A percentile compares a stretch with the other conserved stretches of the same genome.
Evolutionary conservation across 30 jellyfish, hydroid and myxozoan genomes (phyloP).

Genomic region (Mastigias papua): DNA sequence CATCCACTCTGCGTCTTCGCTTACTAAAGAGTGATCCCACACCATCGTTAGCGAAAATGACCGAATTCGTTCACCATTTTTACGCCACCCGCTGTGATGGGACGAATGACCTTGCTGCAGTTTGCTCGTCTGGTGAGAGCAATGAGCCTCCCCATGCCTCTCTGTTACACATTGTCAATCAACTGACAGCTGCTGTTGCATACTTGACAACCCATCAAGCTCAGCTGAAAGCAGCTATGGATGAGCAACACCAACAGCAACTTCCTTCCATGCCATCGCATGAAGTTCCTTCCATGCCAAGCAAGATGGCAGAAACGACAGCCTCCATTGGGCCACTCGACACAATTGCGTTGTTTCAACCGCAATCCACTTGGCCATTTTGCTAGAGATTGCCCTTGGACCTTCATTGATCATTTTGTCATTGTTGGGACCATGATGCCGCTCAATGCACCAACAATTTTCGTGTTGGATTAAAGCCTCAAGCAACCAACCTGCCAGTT

Average conservation of each 20-base stretch:
- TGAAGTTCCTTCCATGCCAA: too few species aligned
- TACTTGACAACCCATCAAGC: background rate
- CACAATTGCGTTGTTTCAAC: slow-evolving; percentile 26
- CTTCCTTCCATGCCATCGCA: slow-evolving; percentile 1
- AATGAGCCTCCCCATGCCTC: slow-evolving; percentile 5
- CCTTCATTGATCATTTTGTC: slow-evolving; percentile 29
- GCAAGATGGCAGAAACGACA: slow-evolving; percentile 6
- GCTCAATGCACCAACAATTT: slow-evolving; percentile 26
- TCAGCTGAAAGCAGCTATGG: slow-evolving; percentile 5
- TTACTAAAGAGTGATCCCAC: too few species aligned
- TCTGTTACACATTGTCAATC: background rate
- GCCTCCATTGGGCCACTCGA: slow-evolving; percentile 24
- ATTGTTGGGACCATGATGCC: slow-evolving; percentile 30
- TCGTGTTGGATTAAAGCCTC: slow-evolving; percentile 1
- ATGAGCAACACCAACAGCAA: slow-evolving; percentile 16
- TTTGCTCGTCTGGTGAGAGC: background rate
- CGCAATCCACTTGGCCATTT: slow-evolving; percentile 38
- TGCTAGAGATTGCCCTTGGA: slow-evolving; percentile 32
- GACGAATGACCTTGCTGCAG: slow-evolving; percentile 7
- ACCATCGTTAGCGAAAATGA: background rate
- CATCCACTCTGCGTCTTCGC: too few species aligned
- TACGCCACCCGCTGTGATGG: background rate
- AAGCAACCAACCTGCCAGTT: slow-evolving; percentile 3
- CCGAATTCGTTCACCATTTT: background rate
- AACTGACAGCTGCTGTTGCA: too few species aligned